phyloP scores from a whole-genome alignment of 2,797 vertebrate genomes.

The Gallinago solitaria region DNA sequence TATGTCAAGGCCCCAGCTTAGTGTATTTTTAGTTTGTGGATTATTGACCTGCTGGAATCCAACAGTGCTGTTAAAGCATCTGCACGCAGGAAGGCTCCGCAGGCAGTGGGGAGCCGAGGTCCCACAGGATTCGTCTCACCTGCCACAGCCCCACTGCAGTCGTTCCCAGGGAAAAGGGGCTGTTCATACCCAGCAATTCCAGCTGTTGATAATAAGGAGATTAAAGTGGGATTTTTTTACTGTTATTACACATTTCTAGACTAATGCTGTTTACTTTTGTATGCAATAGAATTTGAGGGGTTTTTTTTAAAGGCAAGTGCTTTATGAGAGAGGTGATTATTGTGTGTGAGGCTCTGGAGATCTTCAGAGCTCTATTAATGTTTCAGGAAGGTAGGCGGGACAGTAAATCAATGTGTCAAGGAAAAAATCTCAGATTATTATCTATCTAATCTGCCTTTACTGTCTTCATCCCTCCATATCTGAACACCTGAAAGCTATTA shows the following conservation, averaged over 20 bases:
- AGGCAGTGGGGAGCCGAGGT: neutral
- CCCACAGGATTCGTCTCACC: neutral
- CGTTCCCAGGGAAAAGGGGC: neutral
- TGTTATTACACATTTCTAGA: neutral
- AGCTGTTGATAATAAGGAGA: neutral
- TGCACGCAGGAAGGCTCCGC: neutral
- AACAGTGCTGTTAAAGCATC: neutral
- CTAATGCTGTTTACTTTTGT: neutral
- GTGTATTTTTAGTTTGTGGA: constrained; percentile 6
- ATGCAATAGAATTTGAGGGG: neutral
- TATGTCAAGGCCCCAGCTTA: neutral
- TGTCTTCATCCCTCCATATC: neutral
- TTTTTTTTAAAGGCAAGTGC: neutral
- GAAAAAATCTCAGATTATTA: constrained; percentile 14
- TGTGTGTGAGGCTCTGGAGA: neutral
- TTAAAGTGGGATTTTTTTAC: neutral
- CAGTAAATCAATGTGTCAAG: constrained; percentile 9
- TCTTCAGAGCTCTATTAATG: neutral
- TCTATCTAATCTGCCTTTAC: neutral
- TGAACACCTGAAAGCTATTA: constrained; percentile 11
- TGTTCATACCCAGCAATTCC: neutral
- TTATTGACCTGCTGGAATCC: neutral
- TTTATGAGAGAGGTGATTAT: neutral
- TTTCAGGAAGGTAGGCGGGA: neutral
- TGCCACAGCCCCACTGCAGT: neutral